phyloP scores from a whole-genome alignment of 2,888 invertebrate species.

The Drosophila ezoana region DNA sequence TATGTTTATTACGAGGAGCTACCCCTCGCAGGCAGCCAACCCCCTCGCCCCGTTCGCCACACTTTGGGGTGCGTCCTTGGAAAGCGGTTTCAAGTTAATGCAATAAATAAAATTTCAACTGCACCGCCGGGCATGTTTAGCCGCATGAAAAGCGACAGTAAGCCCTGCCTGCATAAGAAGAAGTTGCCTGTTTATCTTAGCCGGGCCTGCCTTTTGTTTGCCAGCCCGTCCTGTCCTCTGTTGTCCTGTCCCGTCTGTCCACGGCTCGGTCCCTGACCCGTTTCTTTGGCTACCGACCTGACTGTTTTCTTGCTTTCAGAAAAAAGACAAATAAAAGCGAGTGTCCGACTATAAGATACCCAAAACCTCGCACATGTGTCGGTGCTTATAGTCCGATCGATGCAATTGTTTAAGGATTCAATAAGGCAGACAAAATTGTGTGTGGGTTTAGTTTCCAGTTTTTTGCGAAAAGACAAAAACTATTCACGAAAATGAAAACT shows the following conservation, averaged over 20 bases:
- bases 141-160: conserved; percentile 80
- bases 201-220: conserved; percentile 67
- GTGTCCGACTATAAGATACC: too few species aligned
- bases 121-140: conserved; percentile 79
- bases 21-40: neutral
- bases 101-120: conserved; percentile 80
- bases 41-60: neutral
- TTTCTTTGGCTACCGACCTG: conserved; percentile 21
- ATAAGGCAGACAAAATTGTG: too few species aligned
- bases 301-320: conserved; percentile 61
- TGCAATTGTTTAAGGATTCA: too few species aligned
- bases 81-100: conserved; percentile 74
- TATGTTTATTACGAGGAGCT: conserved; percentile 67
- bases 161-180: conserved; percentile 73
- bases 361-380: too few species aligned
- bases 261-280: conserved; percentile 2
- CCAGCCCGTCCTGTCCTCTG: conserved; percentile 28
- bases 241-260: neutral
- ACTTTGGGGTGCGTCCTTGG: conserved; percentile 24
- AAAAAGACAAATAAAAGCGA: conserved; percentile 12
- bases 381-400: too few species aligned
- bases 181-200: conserved; percentile 77
- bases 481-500: too few species aligned
- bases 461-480: too few species aligned
- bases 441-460: too few species aligned